Evolutionary conservation across 2,888 invertebrate genomes (phyloP).

Genomic region (Rhamnusium bicolor): DNA sequence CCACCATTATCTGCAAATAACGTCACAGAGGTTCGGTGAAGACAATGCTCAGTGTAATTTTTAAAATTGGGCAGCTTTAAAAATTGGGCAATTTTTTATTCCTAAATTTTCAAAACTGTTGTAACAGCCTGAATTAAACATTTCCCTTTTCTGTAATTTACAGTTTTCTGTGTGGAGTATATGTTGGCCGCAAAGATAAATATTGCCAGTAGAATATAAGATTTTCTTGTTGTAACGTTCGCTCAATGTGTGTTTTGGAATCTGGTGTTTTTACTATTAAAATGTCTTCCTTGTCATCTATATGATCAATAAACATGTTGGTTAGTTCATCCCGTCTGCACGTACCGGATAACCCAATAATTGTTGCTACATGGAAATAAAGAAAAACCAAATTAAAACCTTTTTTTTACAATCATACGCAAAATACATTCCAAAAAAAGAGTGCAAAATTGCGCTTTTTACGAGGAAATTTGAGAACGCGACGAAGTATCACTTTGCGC

Average conservation of each 20-base stretch:
- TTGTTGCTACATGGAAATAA: neutral
- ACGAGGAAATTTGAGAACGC: neutral
- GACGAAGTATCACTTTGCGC: too few relatives aligned
- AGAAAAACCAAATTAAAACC: neutral
- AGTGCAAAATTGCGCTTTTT: neutral
- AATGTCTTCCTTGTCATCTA: too few relatives aligned
- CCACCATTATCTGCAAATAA: too few relatives aligned
- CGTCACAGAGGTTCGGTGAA: neutral
- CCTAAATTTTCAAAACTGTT: neutral
- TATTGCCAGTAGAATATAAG: neutral
- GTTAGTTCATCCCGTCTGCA: constrained; percentile 4
- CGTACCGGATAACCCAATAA: constrained; percentile 13
- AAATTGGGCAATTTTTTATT: neutral
- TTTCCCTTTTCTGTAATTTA: neutral
- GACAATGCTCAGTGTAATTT: neutral
- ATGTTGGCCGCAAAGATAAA: neutral
- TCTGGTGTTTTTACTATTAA: too few relatives aligned
- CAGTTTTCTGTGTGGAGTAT: neutral
- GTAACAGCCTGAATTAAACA: neutral
- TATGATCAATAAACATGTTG: too few relatives aligned
- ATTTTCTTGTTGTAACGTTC: neutral
- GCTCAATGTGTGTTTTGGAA: too few relatives aligned
- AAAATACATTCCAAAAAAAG: neutral
- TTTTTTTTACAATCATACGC: neutral
- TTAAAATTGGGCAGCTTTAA: too few relatives aligned